These are phyloP conservation scores for Oreochromis niloticus DNA, from an alignment of 2,113 vertebrate genomes.

Conservation along the genomic window DNA sequence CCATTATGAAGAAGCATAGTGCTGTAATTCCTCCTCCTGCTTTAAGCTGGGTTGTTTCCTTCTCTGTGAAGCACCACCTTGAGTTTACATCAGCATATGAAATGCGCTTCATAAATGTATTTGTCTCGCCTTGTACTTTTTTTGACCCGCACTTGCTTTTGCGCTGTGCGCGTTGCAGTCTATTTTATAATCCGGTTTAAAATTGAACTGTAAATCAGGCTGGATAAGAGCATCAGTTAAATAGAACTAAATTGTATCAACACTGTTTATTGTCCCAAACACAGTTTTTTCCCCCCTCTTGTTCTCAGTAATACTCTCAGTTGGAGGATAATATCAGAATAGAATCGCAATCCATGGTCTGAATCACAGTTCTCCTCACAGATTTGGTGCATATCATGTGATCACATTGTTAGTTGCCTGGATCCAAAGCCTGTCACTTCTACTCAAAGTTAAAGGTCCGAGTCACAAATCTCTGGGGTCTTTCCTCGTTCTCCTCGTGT, in stretches of 20 bases:
- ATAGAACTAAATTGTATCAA: neutral
- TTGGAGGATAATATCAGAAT: neutral
- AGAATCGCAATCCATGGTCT: neutral
- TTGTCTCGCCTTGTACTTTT: neutral
- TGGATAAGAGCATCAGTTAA: neutral
- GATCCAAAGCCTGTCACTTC: neutral
- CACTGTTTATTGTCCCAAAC: neutral
- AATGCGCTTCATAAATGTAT: neutral
- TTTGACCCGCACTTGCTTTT: neutral
- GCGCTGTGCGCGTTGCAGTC: neutral
- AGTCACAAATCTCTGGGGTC: neutral
- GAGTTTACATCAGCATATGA: neutral
- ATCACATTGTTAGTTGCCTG: neutral
- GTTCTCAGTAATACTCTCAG: neutral
- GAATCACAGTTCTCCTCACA: neutral
- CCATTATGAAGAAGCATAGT: neutral
- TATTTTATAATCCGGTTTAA: neutral
- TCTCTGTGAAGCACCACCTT: neutral
- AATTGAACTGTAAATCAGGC: neutral
- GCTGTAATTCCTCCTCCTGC: neutral
- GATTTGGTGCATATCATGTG: neutral
- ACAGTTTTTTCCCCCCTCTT: fast-evolving
- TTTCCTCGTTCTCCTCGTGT: neutral
- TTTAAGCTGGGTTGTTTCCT: neutral
- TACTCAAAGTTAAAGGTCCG: neutral